A percentile compares a stretch with the other conserved stretches of the same genome.
Conservation (phyloP, 1,140 invertebrate genomes). For the Caenorhabditis inopinata region DNA sequence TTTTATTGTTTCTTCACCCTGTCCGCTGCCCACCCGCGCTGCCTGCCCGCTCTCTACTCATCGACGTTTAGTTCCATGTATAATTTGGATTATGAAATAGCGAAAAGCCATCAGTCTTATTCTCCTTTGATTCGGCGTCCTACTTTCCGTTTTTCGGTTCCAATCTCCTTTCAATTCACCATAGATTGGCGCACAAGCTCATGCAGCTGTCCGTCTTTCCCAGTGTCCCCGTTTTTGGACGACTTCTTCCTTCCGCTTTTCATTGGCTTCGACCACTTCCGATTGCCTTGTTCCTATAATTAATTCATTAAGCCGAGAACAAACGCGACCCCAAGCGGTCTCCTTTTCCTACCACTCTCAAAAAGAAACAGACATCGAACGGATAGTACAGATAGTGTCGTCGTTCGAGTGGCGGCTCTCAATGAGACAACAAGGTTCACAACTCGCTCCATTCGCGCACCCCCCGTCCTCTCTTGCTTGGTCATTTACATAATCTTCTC, state of each 20-base stretch:
- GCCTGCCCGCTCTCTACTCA: no score
- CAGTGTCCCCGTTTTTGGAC: neutral
- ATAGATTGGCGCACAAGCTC: slow-evolving; percentile 18
- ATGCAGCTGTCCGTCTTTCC: slow-evolving; percentile 3
- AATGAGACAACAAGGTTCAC: neutral
- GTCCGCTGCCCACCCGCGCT: no score
- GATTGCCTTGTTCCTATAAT: slow-evolving; percentile 33
- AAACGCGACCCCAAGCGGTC: neutral
- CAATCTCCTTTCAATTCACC: neutral
- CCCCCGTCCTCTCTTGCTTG: neutral
- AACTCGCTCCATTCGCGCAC: neutral
- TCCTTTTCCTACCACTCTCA: no score
- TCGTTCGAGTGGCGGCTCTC: slow-evolving; percentile 19
- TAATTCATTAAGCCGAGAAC: slow-evolving; percentile 34
- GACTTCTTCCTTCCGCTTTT: neutral
- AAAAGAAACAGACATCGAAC: no score
- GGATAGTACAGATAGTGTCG: no score
- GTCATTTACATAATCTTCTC: slow-evolving; percentile 29
- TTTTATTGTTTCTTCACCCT: no score
- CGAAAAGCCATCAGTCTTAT: neutral
- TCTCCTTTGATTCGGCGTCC: neutral
- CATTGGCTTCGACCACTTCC: neutral
- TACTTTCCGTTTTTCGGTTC: neutral
- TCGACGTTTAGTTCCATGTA: no score
- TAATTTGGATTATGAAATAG: slow-evolving; percentile 12